Evolutionary conservation across 2,888 invertebrate genomes (phyloP).

Genomic region (Epinotia nisella): DNA sequence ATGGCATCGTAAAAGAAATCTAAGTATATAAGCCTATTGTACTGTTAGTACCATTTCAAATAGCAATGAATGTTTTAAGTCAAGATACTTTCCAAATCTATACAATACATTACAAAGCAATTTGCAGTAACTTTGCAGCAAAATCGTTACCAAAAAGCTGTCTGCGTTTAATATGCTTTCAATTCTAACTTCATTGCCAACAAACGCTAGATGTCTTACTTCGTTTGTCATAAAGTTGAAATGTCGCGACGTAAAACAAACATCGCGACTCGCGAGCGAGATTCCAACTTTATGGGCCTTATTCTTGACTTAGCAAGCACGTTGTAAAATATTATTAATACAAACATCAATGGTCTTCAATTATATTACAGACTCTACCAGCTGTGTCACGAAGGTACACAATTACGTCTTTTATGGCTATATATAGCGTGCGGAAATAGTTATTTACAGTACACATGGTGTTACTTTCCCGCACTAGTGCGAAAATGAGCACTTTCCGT

Average conservation of each 20-base stretch:
- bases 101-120: neutral
- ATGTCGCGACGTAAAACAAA: conserved; percentile 34
- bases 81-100: too few relatives aligned
- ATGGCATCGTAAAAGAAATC: too few relatives aligned
- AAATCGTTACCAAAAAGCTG: neutral
- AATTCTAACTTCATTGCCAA: conserved; percentile 15
- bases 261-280: conserved; percentile 19
- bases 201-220: conserved; percentile 21
- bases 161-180: neutral
- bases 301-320: conserved; percentile 25
- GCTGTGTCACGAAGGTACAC: neutral
- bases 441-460: too few relatives aligned
- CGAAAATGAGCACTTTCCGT: too few relatives aligned
- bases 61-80: neutral
- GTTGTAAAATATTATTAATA: conserved; percentile 11
- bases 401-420: too few relatives aligned
- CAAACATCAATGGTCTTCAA: neutral
- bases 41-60: neutral
- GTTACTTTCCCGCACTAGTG: too few relatives aligned
- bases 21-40: too few relatives aligned
- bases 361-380: too few relatives aligned
- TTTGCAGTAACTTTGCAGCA: neutral
- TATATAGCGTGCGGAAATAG: too few relatives aligned
- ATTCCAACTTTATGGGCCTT: conserved; percentile 16
- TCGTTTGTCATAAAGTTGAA: conserved; percentile 28